Evolutionary conservation across 2,113 vertebrate species (phyloP).

Genomic region (Eptesicus fuscus): DNA sequence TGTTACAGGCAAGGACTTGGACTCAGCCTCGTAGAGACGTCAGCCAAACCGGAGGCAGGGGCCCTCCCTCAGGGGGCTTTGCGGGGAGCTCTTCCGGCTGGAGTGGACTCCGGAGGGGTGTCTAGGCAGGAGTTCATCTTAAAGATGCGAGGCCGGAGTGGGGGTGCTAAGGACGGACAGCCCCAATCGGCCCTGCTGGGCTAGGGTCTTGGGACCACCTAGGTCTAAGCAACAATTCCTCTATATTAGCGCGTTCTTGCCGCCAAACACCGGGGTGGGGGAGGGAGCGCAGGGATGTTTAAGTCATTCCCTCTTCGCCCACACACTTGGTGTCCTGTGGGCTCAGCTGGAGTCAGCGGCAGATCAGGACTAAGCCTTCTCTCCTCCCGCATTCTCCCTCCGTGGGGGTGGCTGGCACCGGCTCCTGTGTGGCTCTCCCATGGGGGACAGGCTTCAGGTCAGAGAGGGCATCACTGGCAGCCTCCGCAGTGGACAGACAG

Average conservation of each 20-base stretch:
- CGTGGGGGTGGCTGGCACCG: not conserved
- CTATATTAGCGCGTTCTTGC: not conserved
- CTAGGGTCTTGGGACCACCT: not conserved
- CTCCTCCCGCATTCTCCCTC: not conserved
- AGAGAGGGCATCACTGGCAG: not conserved
- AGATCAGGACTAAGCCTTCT: not conserved
- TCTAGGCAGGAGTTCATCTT: not conserved
- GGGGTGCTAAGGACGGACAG: no score
- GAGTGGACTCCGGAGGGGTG: not conserved
- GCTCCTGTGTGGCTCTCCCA: not conserved
- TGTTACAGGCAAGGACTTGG: not conserved
- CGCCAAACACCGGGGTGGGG: not conserved
- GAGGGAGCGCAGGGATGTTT: not conserved
- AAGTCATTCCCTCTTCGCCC: not conserved
- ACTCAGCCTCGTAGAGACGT: not conserved
- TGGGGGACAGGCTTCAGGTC: no score
- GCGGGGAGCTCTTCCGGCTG: no score
- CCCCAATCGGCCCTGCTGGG: not conserved
- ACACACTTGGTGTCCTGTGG: not conserved
- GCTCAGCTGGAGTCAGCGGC: not conserved
- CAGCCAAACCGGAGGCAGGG: rapidly evolving
- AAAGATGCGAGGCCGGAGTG: not conserved
- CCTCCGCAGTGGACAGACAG: not conserved
- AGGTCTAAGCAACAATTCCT: not conserved
- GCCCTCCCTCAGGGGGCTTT: not conserved